Conservation (phyloP, 2,888 invertebrate genomes). For the Cephonodes hylas region DNA sequence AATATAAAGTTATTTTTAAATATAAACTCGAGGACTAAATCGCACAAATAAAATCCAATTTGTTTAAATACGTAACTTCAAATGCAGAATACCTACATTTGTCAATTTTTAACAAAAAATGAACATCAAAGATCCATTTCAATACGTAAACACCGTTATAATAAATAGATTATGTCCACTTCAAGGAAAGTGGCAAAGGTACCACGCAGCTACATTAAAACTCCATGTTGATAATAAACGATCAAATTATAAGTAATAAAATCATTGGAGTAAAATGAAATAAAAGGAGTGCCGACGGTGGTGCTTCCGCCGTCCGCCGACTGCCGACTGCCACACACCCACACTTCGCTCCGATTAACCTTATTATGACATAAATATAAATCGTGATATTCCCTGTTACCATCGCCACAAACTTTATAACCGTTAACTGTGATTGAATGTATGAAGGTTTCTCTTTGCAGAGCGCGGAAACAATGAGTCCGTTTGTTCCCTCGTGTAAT, state of each 20-base stretch:
- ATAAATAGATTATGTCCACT: neutral
- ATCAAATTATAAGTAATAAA: conserved; percentile 50
- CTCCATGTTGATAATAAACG: conserved; percentile 19
- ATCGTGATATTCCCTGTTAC: conserved; percentile 47
- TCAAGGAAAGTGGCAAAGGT: neutral
- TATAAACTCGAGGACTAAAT: too few relatives aligned
- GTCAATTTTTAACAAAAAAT: too few relatives aligned
- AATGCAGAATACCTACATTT: too few relatives aligned
- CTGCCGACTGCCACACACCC: conserved; percentile 31
- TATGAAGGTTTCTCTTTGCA: conserved; percentile 21
- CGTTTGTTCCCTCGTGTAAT: conserved; percentile 27
- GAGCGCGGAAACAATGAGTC: conserved; percentile 33
- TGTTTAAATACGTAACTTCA: too few relatives aligned
- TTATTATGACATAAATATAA: conserved; percentile 66
- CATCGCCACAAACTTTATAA: conserved; percentile 49
- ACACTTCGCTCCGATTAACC: conserved; percentile 47
- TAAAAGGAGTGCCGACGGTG: conserved; percentile 31
- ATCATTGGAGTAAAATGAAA: conserved; percentile 29
- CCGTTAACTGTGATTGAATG: conserved; percentile 42
- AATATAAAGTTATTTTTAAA: too few relatives aligned
- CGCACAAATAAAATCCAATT: too few relatives aligned
- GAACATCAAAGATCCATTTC: neutral
- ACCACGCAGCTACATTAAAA: neutral
- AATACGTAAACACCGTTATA: neutral
- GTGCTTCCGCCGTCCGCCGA: conserved; percentile 36